Percentiles rank a stretch among this genome's conserved stretches.
These are phyloP conservation scores for Phoenicopterus ruber DNA, from an alignment of 2,113 vertebrate genomes.

Conservation along the genomic window DNA sequence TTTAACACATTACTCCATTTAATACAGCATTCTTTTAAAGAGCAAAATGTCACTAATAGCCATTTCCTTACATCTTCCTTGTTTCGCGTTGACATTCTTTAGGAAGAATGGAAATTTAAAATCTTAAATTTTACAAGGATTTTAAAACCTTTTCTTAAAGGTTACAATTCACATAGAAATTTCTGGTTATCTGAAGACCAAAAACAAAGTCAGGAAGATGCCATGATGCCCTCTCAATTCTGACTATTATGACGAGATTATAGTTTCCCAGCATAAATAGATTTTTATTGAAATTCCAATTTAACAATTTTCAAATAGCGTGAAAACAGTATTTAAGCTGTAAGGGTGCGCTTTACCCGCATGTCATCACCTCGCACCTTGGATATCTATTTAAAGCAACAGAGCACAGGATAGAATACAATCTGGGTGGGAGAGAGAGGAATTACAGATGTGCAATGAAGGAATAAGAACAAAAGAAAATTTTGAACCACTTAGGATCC, in stretches of 20 bases:
- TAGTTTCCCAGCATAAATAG: not conserved
- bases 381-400: not conserved
- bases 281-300: not conserved
- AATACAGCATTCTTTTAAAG: not conserved
- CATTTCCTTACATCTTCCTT: not conserved
- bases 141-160: not conserved
- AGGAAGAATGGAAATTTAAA: not conserved
- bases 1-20: not conserved
- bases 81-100: not conserved
- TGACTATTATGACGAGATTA: not conserved
- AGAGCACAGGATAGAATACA: not conserved
- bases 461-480: not conserved
- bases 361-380: not conserved
- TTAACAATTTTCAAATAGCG: not conserved
- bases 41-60: not conserved
- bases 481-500: not conserved
- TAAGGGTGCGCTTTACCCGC: not conserved
- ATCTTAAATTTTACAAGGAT: not conserved
- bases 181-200: not conserved
- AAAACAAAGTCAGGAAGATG: not conserved
- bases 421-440: not conserved
- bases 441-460: not conserved
- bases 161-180: not conserved
- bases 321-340: not conserved
- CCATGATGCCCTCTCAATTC: not conserved